Evolutionary conservation across 2,888 invertebrate genomes (phyloP).

Genomic region (Eumerus sabulonum): DNA sequence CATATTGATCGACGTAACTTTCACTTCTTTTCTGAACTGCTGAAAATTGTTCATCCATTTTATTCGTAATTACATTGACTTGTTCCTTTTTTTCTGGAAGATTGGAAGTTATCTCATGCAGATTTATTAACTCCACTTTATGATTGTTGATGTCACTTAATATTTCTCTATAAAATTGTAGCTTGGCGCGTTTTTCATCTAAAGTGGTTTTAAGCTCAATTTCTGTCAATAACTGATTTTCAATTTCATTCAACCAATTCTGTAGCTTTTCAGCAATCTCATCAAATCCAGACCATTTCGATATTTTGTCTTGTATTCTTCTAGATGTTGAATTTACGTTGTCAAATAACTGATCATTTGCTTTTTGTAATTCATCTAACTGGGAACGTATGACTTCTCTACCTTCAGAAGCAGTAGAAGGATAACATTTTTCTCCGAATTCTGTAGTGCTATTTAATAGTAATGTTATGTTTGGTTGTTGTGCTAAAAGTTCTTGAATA

Average conservation of each 20-base stretch:
- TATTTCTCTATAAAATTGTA: conserved; percentile 89
- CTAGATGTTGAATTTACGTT: conserved; percentile 88
- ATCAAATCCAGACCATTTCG: conserved; percentile 94
- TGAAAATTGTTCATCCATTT: conserved; percentile 86
- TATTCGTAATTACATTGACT: conserved; percentile 85
- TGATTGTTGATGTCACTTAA: conserved; percentile 91
- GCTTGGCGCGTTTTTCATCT: conserved; percentile 93
- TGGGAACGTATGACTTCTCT: conserved; percentile 91
- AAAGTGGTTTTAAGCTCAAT: conserved; percentile 90
- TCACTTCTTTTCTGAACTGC: conserved; percentile 85
- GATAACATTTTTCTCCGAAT: conserved; percentile 91
- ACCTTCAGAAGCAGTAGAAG: conserved; percentile 92
- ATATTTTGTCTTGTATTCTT: conserved; percentile 89
- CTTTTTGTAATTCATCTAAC: conserved; percentile 89
- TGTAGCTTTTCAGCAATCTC: conserved; percentile 89
- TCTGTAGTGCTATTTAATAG: conserved; percentile 92
- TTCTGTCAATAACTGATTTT: conserved; percentile 87
- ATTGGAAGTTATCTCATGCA: conserved; percentile 88
- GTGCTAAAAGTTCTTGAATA: conserved; percentile 86
- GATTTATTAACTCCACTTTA: conserved; percentile 90
- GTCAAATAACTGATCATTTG: conserved; percentile 90
- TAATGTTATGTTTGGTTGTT: conserved; percentile 86
- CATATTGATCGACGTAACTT: conserved; percentile 90
- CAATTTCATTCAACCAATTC: conserved; percentile 88
- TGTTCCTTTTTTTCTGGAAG: conserved; percentile 89